Percentiles rank a stretch among this genome's conserved stretches.
Conservation (phyloP, 2,797 vertebrate species). For the Semaprochilodus insignis region DNA sequence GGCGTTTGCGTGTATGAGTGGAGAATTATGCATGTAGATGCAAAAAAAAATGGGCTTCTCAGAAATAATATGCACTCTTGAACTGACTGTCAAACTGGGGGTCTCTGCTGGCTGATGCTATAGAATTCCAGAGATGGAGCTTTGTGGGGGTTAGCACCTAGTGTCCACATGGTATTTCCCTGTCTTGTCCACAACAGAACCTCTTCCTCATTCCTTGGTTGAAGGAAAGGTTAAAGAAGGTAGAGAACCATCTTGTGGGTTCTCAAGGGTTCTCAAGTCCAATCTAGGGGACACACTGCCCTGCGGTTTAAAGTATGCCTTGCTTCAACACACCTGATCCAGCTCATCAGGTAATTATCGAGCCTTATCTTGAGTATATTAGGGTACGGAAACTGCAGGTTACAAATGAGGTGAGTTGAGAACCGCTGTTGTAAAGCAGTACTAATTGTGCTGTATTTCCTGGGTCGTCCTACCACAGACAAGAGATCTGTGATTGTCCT, state of each 20-base stretch:
- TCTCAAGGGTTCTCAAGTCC: neutral
- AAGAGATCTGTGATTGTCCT: constrained; percentile 65
- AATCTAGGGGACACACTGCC: neutral
- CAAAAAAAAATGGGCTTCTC: constrained; percentile 33
- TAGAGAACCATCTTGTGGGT: neutral
- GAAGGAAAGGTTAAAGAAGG: neutral
- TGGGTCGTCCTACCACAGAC: constrained; percentile 59
- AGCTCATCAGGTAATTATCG: neutral
- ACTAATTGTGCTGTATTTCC: constrained; percentile 37
- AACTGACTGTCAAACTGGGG: neutral
- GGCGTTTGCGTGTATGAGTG: neutral
- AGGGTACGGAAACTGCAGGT: neutral
- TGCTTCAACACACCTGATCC: neutral
- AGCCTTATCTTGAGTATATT: neutral
- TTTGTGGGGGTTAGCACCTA: neutral
- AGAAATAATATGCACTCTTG: constrained; percentile 35
- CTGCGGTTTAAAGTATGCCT: neutral
- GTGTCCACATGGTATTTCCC: constrained; percentile 36
- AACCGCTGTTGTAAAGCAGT: constrained; percentile 52
- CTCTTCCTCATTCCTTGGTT: constrained; percentile 41
- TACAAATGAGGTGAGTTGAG: neutral
- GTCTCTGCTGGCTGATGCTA: neutral
- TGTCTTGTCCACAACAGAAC: constrained; percentile 26
- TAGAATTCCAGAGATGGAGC: neutral
- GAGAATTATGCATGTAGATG: neutral